phyloP scores from a whole-genome alignment of 2,888 invertebrate species.

The Tanytarsus gracilentus region DNA sequence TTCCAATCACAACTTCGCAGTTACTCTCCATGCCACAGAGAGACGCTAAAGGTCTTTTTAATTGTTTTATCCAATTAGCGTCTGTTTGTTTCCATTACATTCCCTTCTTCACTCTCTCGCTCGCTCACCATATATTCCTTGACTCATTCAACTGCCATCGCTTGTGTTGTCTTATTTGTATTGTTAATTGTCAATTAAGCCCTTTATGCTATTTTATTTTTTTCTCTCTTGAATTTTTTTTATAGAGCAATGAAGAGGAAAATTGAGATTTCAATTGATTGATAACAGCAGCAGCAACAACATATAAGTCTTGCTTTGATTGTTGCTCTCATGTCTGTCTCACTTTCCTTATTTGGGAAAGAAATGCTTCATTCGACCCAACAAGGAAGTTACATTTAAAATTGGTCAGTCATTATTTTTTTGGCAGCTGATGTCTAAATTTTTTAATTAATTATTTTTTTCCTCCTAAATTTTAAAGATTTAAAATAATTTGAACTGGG shows the following conservation, averaged over 20 bases:
- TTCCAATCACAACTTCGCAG: background rate
- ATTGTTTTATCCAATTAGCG: constrained; percentile 29
- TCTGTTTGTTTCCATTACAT: constrained; percentile 26
- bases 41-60: constrained; percentile 17
- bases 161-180: constrained; percentile 18
- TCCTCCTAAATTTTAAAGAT: no score
- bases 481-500: no score
- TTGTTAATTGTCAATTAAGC: constrained; percentile 26
- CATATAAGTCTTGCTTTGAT: background rate
- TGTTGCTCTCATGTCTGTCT: background rate
- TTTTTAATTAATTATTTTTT: no score
- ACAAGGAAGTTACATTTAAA: no score
- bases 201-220: background rate
- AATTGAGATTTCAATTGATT: constrained; percentile 25
- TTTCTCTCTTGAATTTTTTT: background rate
- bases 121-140: background rate
- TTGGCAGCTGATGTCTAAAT: no score
- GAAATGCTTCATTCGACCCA: no score
- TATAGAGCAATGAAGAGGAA: background rate
- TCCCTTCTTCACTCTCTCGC: constrained; percentile 5
- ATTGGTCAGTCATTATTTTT: no score
- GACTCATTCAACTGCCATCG: constrained; percentile 3
- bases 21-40: background rate
- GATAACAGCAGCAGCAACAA: constrained; percentile 13
- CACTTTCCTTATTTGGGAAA: no score